Base-by-base conservation (phyloP, 2,113 vertebrate species). In the Pogona vitticeps region DNA sequence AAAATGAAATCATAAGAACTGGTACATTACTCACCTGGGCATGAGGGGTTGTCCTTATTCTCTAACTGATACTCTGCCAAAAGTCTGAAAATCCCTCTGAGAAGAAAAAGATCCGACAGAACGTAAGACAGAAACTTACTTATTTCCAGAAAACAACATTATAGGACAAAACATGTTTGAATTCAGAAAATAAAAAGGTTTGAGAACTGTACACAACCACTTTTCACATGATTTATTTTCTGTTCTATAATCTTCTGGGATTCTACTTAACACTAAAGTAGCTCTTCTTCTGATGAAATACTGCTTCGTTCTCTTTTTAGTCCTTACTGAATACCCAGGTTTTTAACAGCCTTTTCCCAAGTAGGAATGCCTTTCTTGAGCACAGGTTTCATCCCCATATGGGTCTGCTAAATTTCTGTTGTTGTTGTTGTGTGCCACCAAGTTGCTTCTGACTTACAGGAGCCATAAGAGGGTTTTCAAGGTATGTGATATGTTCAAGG, bases 21-120 rank as follows among this genome's bases (percentile, higher is more conserved):
- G 6, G 31, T 36, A 76, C 4, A 52, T 63, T 92, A 91, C 12
- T 8, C 83, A 97, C 98, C 99, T 92, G 96, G 92, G 17, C 98
- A 99, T 84, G 98, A 98, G 80, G 98, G 95, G 89, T 98, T 98
- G 91, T 99, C 98, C 94, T 98, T 98, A 95, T 98, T 99, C 86
- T 98, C 97, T 95, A 99, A 94, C 93, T 99, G 98, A 92, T 98
- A 97, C 93, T 97, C 97, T 83, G 97, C 98, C 92, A 99, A 95
- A 80, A 99, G 94, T 91, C 96, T 97, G 94, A 99, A 99, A 96
- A 99, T 99, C 15, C 99, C 99, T 91, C 99, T 99, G 56, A 77
- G 63, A 52, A 31, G 87, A 90, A 90, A 90, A 42, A 6, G 83
- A 33, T 85, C 26, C 77, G 88, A 73, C 86, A 58, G 13, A 33